A percentile compares a stretch with the other conserved stretches of the same genome.
Evolutionary conservation across 1,140 invertebrate species (phyloP).

Genomic region (Magallana ariakensis): DNA sequence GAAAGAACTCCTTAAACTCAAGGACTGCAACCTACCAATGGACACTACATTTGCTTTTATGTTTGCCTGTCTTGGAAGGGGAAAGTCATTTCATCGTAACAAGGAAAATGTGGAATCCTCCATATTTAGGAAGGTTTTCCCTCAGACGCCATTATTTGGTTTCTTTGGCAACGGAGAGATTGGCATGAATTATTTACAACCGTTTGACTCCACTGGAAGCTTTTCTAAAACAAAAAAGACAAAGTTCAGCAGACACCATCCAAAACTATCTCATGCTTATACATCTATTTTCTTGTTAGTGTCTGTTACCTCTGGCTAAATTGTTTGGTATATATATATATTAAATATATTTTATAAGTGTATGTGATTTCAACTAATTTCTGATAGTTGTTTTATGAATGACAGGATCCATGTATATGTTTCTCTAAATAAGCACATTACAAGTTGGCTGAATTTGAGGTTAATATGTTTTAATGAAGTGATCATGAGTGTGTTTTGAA

Average conservation of each 20-base stretch:
- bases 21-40: constrained; percentile 73
- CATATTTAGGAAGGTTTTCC: constrained; percentile 83
- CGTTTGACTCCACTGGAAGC: constrained; percentile 45
- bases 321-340: no score
- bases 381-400: no score
- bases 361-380: no score
- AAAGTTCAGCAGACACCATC: constrained; percentile 47
- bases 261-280: constrained; percentile 75
- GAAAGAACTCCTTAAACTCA: constrained; percentile 72
- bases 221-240: not conserved
- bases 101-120: constrained; percentile 81
- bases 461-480: no score
- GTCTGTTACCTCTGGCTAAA: constrained; percentile 58
- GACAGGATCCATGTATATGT: no score
- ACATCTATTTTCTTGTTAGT: constrained; percentile 75
- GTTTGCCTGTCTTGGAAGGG: constrained; percentile 83
- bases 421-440: no score
- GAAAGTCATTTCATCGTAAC: constrained; percentile 74
- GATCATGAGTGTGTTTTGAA: no score
- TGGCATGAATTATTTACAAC: constrained; percentile 79
- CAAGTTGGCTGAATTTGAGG: no score
- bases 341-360: no score
- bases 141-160: constrained; percentile 82
- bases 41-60: constrained; percentile 82
- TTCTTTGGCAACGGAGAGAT: constrained; percentile 84